Evolutionary conservation across 2,113 vertebrate species (phyloP).

Genomic region (Bombycilla garrulus): DNA sequence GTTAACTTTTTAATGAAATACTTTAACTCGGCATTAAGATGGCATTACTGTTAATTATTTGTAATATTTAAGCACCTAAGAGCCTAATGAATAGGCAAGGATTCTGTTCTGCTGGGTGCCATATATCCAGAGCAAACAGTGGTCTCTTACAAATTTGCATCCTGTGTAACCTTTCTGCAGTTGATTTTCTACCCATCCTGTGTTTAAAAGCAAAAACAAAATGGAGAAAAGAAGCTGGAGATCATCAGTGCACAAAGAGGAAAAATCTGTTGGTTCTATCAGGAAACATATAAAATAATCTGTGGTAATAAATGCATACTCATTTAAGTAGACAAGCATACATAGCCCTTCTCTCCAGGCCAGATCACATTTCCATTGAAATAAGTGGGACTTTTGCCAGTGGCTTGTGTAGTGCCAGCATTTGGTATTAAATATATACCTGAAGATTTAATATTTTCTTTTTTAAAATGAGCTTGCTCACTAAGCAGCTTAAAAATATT

Average conservation of each 20-base stretch:
- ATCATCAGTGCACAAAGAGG: background rate
- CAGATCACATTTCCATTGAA: background rate
- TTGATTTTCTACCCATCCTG: background rate
- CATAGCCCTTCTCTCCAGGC: background rate
- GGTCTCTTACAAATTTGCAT: background rate
- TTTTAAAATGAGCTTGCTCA: background rate
- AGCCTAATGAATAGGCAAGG: constrained; percentile 33
- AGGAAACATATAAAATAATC: background rate
- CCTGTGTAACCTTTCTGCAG: background rate
- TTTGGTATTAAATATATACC: constrained; percentile 8
- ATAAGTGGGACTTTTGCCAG: background rate
- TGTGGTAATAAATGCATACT: background rate
- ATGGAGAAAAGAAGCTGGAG: background rate
- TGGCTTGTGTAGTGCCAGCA: background rate
- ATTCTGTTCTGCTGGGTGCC: constrained; percentile 30
- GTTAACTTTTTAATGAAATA: constrained; percentile 64
- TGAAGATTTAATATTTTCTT: background rate
- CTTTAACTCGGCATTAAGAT: constrained; percentile 26
- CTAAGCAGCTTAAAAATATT: background rate
- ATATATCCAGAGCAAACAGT: background rate
- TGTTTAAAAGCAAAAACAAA: constrained; percentile 1
- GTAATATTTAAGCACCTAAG: constrained; percentile 50
- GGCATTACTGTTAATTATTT: constrained; percentile 63
- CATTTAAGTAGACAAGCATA: background rate
- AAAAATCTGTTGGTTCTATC: background rate